A percentile compares a stretch with the other conserved stretches of the same genome.
phyloP scores from a whole-genome alignment of 2,113 vertebrate species.

The Mobula birostris region DNA sequence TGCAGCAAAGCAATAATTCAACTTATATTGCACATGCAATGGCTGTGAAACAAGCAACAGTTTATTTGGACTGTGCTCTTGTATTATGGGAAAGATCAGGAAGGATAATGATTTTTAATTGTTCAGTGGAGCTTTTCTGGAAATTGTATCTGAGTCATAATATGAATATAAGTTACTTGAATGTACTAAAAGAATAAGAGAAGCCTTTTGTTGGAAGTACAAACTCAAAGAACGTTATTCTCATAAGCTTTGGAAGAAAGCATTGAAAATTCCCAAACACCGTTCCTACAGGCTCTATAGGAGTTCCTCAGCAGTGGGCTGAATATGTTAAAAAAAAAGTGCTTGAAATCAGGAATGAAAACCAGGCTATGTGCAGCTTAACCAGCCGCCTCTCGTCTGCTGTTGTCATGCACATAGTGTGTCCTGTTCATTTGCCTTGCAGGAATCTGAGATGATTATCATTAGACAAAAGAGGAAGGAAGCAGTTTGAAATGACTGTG shows the following conservation, averaged over 20 bases:
- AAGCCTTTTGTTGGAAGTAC: background rate
- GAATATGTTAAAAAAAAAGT: slow-evolving; percentile 39
- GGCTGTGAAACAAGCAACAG: too few relatives aligned
- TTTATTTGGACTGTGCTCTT: too few relatives aligned
- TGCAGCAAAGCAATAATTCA: background rate
- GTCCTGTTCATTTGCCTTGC: slow-evolving; percentile 42
- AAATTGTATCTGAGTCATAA: background rate
- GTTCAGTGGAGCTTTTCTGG: background rate
- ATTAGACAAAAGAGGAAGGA: slow-evolving; percentile 56
- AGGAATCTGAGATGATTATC: slow-evolving; percentile 40
- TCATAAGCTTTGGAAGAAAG: background rate
- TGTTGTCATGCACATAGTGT: slow-evolving; percentile 45
- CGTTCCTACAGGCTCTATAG: too few relatives aligned
- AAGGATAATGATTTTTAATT: background rate
- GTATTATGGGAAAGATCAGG: background rate
- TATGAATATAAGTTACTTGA: background rate
- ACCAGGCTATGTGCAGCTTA: background rate
- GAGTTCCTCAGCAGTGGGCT: background rate
- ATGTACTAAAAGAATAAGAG: background rate
- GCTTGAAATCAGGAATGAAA: background rate
- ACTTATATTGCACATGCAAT: too few relatives aligned
- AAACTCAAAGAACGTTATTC: background rate
- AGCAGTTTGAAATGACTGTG: slow-evolving; percentile 56
- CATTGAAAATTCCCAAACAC: background rate
- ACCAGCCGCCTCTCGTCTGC: background rate